Conservation (phyloP, 2,113 vertebrate genomes). For the Phylloscopus trochilus region DNA sequence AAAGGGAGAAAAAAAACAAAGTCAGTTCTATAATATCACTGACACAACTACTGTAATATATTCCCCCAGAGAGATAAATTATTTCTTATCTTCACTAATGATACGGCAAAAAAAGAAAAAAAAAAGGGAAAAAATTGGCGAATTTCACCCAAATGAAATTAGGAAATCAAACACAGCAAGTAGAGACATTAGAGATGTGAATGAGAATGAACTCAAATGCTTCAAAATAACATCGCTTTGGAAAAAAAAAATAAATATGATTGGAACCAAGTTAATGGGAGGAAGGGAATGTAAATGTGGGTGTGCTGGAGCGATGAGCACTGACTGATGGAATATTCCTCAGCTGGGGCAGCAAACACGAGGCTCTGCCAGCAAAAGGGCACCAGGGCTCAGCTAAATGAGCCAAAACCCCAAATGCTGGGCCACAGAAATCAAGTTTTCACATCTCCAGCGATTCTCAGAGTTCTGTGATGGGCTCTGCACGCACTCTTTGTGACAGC, state of each 20-base stretch:
- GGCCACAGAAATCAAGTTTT: not conserved
- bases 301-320: not conserved
- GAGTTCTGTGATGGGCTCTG: not conserved
- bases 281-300: not conserved
- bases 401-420: not conserved
- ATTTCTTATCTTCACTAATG: not conserved
- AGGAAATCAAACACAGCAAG: not conserved
- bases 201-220: not conserved
- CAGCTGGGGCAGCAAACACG: not conserved
- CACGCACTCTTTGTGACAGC: rapidly evolving
- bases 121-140: rapidly evolving
- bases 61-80: not conserved
- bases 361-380: not conserved
- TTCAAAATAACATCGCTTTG: not conserved
- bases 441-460: not conserved
- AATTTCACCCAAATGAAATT: not conserved
- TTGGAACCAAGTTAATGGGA: not conserved
- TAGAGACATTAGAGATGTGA: not conserved
- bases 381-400: not conserved
- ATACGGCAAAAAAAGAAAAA: rapidly evolving
- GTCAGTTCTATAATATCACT: not conserved
- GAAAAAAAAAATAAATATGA: not conserved
- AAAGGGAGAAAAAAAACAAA: not conserved
- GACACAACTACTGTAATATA: not conserved
- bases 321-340: not conserved